Evolutionary conservation across 2,888 invertebrate genomes (phyloP).

Genomic region (Melinopterus prodromus): DNA sequence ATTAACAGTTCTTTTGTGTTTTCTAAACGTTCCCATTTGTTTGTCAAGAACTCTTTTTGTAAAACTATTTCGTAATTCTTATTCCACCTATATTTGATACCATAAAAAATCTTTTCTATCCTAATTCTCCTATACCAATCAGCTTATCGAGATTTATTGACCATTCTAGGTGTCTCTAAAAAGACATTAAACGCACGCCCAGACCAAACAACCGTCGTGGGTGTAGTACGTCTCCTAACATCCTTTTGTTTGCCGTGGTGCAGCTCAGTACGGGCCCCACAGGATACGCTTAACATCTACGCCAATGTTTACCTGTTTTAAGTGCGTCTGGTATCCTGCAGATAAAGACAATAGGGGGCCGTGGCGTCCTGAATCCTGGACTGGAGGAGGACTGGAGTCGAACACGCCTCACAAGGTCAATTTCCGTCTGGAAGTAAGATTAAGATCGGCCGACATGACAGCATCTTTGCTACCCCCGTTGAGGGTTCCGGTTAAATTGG

Average conservation of each 20-base stretch:
- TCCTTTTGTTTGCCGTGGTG: slow-evolving; percentile 4
- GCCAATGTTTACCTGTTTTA: slow-evolving; percentile 4
- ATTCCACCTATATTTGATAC: too few relatives aligned
- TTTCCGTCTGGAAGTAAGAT: slow-evolving; percentile 4
- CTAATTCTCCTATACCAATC: not conserved
- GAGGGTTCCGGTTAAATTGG: not conserved
- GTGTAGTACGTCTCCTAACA: not conserved
- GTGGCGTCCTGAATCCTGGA: not conserved
- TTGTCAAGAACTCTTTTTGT: too few relatives aligned
- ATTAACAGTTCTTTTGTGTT: too few relatives aligned
- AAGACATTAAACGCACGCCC: not conserved
- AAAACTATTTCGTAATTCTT: too few relatives aligned
- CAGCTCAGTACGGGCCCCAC: not conserved
- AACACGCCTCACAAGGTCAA: not conserved
- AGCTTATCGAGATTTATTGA: not conserved
- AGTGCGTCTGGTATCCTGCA: not conserved
- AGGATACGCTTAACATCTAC: not conserved
- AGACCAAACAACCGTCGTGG: not conserved
- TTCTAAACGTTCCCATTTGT: too few relatives aligned
- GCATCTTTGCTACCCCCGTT: not conserved
- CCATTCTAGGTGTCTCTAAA: not conserved
- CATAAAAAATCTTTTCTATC: not conserved
- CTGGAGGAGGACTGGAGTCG: not conserved
- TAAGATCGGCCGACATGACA: not conserved
- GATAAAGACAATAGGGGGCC: not conserved